Evolutionary conservation across 2,113 vertebrate species (phyloP), one percentile per base, ranked within the genome.

Genomic region (Drymodes brunneopygia): DNA sequence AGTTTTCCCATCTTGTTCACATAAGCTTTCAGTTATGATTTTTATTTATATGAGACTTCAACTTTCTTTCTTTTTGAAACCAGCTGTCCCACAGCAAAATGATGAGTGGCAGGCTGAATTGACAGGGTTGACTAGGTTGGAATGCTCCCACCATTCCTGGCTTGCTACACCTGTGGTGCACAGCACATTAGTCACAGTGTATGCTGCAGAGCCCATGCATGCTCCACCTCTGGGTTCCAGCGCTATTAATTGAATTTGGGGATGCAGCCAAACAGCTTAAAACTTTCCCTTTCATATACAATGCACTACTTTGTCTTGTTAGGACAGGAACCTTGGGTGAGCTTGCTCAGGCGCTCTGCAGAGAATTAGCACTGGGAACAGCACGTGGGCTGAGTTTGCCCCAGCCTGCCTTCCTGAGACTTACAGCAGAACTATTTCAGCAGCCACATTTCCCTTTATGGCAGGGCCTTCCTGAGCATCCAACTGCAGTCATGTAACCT

Each of bases 191-290:
- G 38, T 40, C 58, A 70, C 69, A 23, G 44, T 2, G 22, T 44
- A 47, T 56, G 58, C 81, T 6, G 15, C 45, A 69, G 48, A 81
- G 66, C 31, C 66, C 36, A 40, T 23, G 53, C 25, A 10, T n/a
- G 66, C 31, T 36, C 27, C 44, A 44, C 40, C 73, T 85, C 19
- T 15, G 28, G 25, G n/a, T 60, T 85, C 78, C 58, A 85, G 81
- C 10, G 10, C 40, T 69, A 31, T 45, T 57, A 53, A 84, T 2
- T 60, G 54, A 58, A 53, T 51, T 64, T 79, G 73, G 28, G 48
- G 73, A 84, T 45, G 80, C 40, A 82, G 91, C 48, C 91, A 89
- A 92, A 57, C 5, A 54, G 53, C 84, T 79, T 70, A 35, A 87
- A 92, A 65, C n/a, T 31, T 60, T 60, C 27, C 35, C 57, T 83